Evolutionary conservation across 2,797 vertebrate genomes (phyloP).

Genomic region (Rhynchonycteris naso): DNA sequence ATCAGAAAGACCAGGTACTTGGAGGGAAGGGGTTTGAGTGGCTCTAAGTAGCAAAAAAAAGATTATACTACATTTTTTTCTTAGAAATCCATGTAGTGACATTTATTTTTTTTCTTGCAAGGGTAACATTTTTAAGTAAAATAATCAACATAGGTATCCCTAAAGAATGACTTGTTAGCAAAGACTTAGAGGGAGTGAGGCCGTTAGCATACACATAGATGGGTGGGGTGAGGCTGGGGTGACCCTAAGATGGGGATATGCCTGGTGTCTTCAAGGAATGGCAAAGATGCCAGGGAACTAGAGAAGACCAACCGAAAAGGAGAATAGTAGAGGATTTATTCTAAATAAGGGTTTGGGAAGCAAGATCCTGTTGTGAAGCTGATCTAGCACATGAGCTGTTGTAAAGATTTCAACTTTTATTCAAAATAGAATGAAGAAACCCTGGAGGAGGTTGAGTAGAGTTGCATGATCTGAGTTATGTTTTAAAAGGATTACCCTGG

Average conservation of each 20-base stretch:
- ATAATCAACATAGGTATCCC: neutral
- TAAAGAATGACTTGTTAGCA: neutral
- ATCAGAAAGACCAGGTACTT: neutral
- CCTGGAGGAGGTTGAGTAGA: neutral
- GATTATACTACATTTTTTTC: neutral
- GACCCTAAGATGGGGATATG: neutral
- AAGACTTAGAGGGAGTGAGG: neutral
- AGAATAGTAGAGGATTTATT: neutral
- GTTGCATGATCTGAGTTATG: neutral
- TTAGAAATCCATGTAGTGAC: neutral
- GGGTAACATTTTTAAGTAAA: neutral
- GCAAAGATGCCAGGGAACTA: neutral
- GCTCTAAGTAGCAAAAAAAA: neutral
- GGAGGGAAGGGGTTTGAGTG: neutral
- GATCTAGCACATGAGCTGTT: neutral
- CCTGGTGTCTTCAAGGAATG: neutral
- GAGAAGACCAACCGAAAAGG: neutral
- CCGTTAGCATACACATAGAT: neutral
- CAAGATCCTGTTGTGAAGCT: neutral
- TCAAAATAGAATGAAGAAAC: neutral
- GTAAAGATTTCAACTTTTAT: neutral
- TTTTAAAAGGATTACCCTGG: neutral
- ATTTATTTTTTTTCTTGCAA: neutral
- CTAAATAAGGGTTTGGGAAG: neutral
- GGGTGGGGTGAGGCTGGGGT: neutral